Percentiles rank a stretch among this genome's conserved stretches.
phyloP scores from a whole-genome alignment of 2,797 vertebrate species.

The Antennarius maculatus region DNA sequence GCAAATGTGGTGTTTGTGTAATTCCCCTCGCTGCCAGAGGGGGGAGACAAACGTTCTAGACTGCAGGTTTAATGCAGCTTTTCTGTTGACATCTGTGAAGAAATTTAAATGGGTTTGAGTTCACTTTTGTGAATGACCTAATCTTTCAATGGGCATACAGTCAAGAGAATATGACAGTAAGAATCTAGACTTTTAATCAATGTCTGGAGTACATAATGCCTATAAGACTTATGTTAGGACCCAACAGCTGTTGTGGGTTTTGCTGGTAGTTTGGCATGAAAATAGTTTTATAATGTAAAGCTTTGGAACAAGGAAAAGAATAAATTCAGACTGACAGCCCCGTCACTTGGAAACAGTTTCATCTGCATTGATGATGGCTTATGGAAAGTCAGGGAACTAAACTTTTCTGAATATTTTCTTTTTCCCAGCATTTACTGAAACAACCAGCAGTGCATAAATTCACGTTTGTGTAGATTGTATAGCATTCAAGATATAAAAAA shows the following conservation, averaged over 20 bases:
- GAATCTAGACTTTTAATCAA: slow-evolving; percentile 28
- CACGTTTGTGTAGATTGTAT: slow-evolving; percentile 23
- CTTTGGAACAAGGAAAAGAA: slow-evolving; percentile 29
- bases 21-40: not conserved
- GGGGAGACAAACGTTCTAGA: not conserved
- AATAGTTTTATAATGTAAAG: slow-evolving; percentile 40
- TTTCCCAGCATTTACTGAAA: slow-evolving; percentile 35
- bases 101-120: slow-evolving; percentile 35
- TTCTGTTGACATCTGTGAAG: slow-evolving; percentile 41
- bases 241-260: slow-evolving; percentile 30
- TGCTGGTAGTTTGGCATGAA: slow-evolving; percentile 41
- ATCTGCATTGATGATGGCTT: slow-evolving; percentile 40
- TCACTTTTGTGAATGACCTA: slow-evolving; percentile 42
- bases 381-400: slow-evolving; percentile 55
- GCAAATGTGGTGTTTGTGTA: not conserved
- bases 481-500: slow-evolving; percentile 21
- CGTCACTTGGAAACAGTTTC: slow-evolving; percentile 44
- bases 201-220: slow-evolving; percentile 38
- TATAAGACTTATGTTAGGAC: slow-evolving; percentile 41
- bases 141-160: slow-evolving; percentile 33
- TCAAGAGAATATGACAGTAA: slow-evolving; percentile 21
- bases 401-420: slow-evolving; percentile 20
- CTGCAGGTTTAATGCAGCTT: slow-evolving; percentile 42
- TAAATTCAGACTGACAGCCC: slow-evolving; percentile 24
- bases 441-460: slow-evolving; percentile 65